Evolutionary conservation across 2,888 invertebrate species (phyloP).

Genomic region (Cryptocheilus praepositus): DNA sequence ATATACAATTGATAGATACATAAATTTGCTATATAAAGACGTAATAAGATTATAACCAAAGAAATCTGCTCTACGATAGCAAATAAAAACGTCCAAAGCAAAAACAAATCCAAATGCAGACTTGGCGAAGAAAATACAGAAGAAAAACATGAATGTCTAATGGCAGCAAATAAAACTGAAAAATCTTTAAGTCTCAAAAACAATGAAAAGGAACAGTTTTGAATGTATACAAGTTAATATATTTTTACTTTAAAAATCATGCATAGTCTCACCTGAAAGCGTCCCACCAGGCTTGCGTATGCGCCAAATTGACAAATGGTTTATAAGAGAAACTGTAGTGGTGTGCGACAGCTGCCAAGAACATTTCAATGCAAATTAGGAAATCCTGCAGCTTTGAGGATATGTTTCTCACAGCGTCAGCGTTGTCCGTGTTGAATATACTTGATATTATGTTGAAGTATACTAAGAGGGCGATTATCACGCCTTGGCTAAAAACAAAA

Average conservation of each 20-base stretch:
- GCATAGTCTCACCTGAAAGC: slow-evolving; percentile 66
- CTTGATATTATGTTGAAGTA: slow-evolving; percentile 88
- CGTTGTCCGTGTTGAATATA: slow-evolving; percentile 83
- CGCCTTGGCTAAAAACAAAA: slow-evolving; percentile 98
- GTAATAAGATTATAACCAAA: too few species aligned
- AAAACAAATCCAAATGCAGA: too few species aligned
- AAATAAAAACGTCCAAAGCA: too few species aligned
- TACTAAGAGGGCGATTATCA: slow-evolving; percentile 90
- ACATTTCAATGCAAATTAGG: slow-evolving; percentile 98
- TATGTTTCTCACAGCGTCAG: slow-evolving; percentile 82
- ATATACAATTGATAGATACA: too few species aligned
- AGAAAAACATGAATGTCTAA: too few species aligned
- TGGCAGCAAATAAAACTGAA: too few species aligned
- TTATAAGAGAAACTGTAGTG: slow-evolving; percentile 97
- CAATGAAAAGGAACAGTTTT: background rate
- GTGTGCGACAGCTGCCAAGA: slow-evolving; percentile 95
- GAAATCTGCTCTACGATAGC: too few species aligned
- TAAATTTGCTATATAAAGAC: too few species aligned
- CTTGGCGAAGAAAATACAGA: too few species aligned
- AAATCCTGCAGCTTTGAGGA: slow-evolving; percentile 94
- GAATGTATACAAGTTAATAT: background rate
- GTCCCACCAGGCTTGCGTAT: slow-evolving; percentile 73
- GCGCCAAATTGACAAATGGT: slow-evolving; percentile 81
- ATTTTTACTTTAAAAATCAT: too few species aligned
- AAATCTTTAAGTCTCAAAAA: too few species aligned